A percentile compares a stretch with the other conserved stretches of the same genome.
Conservation (phyloP, 2,888 invertebrate species). For the Epirrita christyi region DNA sequence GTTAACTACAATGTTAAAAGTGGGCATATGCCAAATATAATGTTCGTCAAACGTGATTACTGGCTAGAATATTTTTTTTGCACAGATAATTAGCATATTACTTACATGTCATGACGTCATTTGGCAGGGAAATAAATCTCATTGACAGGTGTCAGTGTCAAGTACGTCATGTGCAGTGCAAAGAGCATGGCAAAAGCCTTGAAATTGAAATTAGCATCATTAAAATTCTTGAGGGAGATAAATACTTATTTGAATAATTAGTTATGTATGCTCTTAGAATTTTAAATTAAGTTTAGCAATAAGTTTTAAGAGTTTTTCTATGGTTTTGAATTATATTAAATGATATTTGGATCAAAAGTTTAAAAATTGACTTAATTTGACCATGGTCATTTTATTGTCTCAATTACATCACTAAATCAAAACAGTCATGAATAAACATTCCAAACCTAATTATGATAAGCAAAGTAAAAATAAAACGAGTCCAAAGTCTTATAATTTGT, state of each 20-base stretch:
- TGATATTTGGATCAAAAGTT: too few relatives aligned
- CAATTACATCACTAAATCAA: not conserved
- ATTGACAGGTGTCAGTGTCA: constrained; percentile 20
- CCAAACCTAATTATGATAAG: too few relatives aligned
- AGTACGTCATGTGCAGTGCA: constrained; percentile 18
- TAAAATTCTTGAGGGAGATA: not conserved
- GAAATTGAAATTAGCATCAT: constrained; percentile 6
- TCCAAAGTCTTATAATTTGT: constrained; percentile 17
- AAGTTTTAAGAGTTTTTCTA: not conserved
- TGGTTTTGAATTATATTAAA: too few relatives aligned
- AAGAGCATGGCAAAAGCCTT: constrained; percentile 19
- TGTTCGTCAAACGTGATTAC: too few relatives aligned
- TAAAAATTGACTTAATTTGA: too few relatives aligned
- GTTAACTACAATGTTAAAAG: too few relatives aligned
- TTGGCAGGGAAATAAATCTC: constrained; percentile 2
- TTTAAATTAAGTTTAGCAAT: not conserved
- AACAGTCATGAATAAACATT: not conserved
- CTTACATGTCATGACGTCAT: constrained; percentile 12
- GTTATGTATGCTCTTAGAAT: constrained; percentile 1
- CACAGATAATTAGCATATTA: not conserved
- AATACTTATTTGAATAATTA: constrained; percentile 6
- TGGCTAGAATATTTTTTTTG: too few relatives aligned
- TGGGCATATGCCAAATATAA: too few relatives aligned
- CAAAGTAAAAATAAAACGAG: not conserved
- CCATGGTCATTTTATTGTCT: too few relatives aligned